phyloP scores from a whole-genome alignment of 1,140 invertebrate genomes.

The Atta cephalotes region DNA sequence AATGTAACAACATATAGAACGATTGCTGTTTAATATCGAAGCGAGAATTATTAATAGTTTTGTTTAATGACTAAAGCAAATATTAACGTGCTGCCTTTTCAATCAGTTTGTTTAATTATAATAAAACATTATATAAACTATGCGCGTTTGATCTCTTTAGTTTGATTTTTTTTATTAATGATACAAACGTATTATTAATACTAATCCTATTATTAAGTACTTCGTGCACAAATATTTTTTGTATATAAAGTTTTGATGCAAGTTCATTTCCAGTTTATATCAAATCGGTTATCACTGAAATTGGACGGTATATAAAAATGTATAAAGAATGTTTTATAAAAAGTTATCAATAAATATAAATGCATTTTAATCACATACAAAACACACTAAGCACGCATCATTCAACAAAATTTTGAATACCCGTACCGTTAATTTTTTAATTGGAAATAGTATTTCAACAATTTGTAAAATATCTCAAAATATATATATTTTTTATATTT shows the following conservation, averaged over 20 bases:
- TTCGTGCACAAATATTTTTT: background rate
- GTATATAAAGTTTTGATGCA: conserved; percentile 11
- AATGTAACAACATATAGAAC: conserved; percentile 56
- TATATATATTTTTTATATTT: conserved; percentile 23
- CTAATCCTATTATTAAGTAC: conserved; percentile 28
- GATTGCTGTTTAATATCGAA: conserved; percentile 66
- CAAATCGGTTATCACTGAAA: conserved; percentile 16
- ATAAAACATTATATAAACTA: conserved; percentile 67
- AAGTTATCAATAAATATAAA: conserved; percentile 54
- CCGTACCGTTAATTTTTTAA: background rate
- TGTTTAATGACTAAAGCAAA: conserved; percentile 63
- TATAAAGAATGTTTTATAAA: conserved; percentile 37
- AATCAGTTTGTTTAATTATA: conserved; percentile 64
- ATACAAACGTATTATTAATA: background rate
- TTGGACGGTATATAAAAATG: conserved; percentile 38
- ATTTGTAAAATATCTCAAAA: conserved; percentile 35
- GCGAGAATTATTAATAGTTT: conserved; percentile 62
- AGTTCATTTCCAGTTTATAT: conserved; percentile 27
- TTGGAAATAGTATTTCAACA: conserved; percentile 34
- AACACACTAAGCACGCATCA: conserved; percentile 15
- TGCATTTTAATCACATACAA: conserved; percentile 38
- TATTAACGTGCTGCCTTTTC: conserved; percentile 66
- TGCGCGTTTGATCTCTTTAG: conserved; percentile 38
- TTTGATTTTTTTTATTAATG: conserved; percentile 28
- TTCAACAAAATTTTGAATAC: conserved; percentile 41